A percentile compares a stretch with the other conserved stretches of the same genome.
phyloP scores from a whole-genome alignment of 2,888 invertebrate species.

The Plagodis pulveraria region DNA sequence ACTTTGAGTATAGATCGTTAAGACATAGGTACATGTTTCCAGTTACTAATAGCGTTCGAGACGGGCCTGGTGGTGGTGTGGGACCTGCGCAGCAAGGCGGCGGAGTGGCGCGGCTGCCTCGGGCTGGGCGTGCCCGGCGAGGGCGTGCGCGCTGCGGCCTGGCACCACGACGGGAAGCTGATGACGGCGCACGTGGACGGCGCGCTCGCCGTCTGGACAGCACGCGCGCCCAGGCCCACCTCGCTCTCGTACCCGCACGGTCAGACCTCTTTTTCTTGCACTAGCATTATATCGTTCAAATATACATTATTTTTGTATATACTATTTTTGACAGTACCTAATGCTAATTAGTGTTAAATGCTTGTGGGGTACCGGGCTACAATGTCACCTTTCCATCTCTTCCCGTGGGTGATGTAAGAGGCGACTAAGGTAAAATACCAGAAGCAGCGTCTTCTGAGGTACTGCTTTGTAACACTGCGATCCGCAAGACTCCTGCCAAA shows the following conservation, averaged over 20 bases:
- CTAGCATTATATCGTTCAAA: not conserved
- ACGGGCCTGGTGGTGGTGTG: slow-evolving; percentile 97
- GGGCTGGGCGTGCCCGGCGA: slow-evolving; percentile 92
- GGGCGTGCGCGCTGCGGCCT: slow-evolving; percentile 93
- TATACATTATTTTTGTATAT: no score
- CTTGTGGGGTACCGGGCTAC: no score
- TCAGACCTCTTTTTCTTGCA: slow-evolving; percentile 66
- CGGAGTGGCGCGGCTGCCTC: slow-evolving; percentile 93
- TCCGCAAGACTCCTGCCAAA: no score
- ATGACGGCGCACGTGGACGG: slow-evolving; percentile 98
- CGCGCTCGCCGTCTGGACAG: slow-evolving; percentile 96
- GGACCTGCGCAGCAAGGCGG: slow-evolving; percentile 95
- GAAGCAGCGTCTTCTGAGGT: no score
- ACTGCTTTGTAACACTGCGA: no score
- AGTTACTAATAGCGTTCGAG: slow-evolving; percentile 98
- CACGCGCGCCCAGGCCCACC: slow-evolving; percentile 91
- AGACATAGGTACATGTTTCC: slow-evolving; percentile 36
- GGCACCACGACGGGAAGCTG: slow-evolving; percentile 99
- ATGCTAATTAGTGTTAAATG: no score
- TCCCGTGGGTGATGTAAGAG: no score
- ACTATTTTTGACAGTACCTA: no score
- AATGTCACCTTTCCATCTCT: no score
- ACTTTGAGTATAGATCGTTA: no score
- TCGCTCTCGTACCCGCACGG: slow-evolving; percentile 96
- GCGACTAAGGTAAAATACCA: no score